Conservation (phyloP, 2,888 invertebrate genomes). For the Carterocephalus palaemon region DNA sequence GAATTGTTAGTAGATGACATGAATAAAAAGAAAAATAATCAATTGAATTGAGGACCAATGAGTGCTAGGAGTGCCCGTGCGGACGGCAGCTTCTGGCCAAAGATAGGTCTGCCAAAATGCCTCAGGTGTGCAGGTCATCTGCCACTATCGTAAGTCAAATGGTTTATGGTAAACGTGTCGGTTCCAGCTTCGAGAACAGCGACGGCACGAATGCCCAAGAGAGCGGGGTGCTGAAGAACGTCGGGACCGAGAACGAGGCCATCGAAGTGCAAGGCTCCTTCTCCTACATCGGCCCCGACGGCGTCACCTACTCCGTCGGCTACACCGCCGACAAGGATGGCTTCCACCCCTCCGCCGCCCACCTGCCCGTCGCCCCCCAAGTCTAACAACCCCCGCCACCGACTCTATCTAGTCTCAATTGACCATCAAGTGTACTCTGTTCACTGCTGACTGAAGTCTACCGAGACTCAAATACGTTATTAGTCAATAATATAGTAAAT, state of each 20-base stretch:
- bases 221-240: conserved; percentile 58
- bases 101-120: too few species aligned
- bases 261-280: conserved; percentile 66
- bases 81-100: too few species aligned
- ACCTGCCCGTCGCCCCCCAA: conserved; percentile 42
- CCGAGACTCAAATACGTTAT: conserved; percentile 19
- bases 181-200: conserved; percentile 52
- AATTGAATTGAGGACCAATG: too few species aligned
- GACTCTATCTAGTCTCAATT: conserved; percentile 18
- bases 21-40: too few species aligned
- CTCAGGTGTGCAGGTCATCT: too few species aligned
- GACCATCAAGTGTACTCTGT: conserved; percentile 15
- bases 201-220: conserved; percentile 54
- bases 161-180: too few species aligned
- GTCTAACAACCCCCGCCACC: conserved; percentile 21
- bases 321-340: conserved; percentile 77
- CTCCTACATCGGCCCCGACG: conserved; percentile 68
- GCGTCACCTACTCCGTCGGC: conserved; percentile 59
- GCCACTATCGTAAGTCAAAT: too few species aligned
- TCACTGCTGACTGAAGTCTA: conserved; percentile 23
- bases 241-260: conserved; percentile 64
- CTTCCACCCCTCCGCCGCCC: conserved; percentile 65
- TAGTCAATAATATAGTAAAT: conserved; percentile 25
- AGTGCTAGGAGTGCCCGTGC: too few species aligned
- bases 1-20: too few species aligned